A percentile compares a stretch with the other conserved stretches of the same genome.
Conservation (phyloP, 2,113 vertebrate species). For the Rafetus swinhoei region DNA sequence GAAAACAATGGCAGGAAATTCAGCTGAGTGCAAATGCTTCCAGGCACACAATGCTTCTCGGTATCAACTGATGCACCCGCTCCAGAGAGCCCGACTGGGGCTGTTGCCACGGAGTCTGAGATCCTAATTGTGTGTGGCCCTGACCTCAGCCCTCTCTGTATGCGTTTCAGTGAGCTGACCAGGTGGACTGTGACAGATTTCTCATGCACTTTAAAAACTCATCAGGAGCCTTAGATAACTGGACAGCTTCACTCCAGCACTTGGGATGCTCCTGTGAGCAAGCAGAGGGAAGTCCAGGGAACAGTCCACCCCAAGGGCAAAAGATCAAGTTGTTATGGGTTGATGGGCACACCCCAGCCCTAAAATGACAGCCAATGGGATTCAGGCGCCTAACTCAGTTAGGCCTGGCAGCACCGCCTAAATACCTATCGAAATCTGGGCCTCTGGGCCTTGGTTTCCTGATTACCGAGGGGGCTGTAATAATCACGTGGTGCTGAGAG, state of each 20-base stretch:
- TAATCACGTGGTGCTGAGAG: not conserved
- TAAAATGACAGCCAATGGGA: not conserved
- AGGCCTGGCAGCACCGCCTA: not conserved
- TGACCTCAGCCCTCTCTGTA: not conserved
- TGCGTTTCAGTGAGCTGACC: not conserved
- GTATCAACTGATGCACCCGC: not conserved
- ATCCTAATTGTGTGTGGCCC: not conserved
- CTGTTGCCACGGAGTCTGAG: not conserved
- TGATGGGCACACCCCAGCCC: not conserved
- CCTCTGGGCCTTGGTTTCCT: not conserved
- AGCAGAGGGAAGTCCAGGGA: not conserved
- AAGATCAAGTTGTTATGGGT: not conserved
- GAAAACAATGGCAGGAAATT: conserved; percentile 43
- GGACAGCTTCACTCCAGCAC: not conserved
- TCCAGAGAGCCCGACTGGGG: not conserved
- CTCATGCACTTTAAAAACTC: not conserved
- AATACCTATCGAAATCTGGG: not conserved
- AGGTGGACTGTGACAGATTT: not conserved
- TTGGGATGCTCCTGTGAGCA: not conserved
- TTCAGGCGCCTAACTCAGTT: not conserved
- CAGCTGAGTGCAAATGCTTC: not conserved
- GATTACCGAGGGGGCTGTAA: not conserved
- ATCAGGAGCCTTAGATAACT: not conserved
- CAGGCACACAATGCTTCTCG: conserved; percentile 32
- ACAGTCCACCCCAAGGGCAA: not conserved